phyloP scores from a whole-genome alignment of 2,888 invertebrate genomes.

The Apotomis betuletana region DNA sequence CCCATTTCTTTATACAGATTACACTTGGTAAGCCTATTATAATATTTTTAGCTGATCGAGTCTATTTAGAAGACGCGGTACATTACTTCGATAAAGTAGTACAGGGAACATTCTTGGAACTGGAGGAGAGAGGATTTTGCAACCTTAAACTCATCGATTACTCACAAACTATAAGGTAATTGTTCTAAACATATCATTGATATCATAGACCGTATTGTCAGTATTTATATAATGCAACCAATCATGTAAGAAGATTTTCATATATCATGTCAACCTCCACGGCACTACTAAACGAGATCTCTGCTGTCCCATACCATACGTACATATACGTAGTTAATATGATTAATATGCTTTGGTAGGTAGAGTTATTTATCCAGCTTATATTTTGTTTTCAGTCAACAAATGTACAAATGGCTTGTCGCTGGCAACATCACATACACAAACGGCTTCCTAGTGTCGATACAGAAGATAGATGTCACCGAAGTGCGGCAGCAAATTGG shows the following conservation, averaged over 20 bases:
- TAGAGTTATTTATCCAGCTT: no score
- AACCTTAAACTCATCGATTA: conserved; percentile 56
- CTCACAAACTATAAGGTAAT: conserved; percentile 54
- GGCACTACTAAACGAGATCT: no score
- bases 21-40: background rate
- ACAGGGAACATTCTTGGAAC: conserved; percentile 53
- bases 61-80: conserved; percentile 48
- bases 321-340: no score
- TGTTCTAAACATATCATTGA: conserved; percentile 31
- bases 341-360: no score
- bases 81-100: conserved; percentile 52
- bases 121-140: conserved; percentile 58
- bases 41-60: conserved; percentile 49
- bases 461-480: conserved; percentile 57
- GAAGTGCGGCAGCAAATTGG: conserved; percentile 42
- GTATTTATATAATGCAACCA: background rate
- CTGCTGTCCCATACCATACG: no score
- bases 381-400: conserved; percentile 49
- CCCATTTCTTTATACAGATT: no score
- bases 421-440: conserved; percentile 60
- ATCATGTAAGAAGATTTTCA: no score
- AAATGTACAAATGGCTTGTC: conserved; percentile 58
- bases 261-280: no score
- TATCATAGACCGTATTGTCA: no score
- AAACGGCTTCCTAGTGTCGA: conserved; percentile 66